Conservation (phyloP, 2,888 invertebrate species). For the Pocota personata region DNA sequence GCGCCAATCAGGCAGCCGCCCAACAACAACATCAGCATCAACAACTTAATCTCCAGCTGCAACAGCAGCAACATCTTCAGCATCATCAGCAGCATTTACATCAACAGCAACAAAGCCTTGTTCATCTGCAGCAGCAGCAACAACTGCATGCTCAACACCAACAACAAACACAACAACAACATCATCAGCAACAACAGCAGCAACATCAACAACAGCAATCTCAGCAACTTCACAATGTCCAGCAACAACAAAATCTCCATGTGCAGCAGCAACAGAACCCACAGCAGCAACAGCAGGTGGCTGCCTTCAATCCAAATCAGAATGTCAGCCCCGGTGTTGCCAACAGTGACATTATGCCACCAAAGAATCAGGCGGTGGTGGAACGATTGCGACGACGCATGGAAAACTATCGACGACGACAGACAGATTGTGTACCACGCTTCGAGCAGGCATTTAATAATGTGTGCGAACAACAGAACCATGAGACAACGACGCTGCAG, state of each 20-base stretch:
- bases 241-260: constrained; percentile 75
- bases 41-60: constrained; percentile 76
- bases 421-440: constrained; percentile 92
- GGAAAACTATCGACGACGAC: constrained; percentile 93
- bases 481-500: constrained; percentile 93
- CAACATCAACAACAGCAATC: constrained; percentile 77
- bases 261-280: constrained; percentile 79
- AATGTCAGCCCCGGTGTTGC: constrained; percentile 59
- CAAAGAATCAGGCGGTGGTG: constrained; percentile 93
- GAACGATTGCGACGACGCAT: constrained; percentile 93
- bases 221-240: constrained; percentile 78
- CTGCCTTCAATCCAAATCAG: constrained; percentile 75
- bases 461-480: constrained; percentile 94
- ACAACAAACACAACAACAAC: constrained; percentile 75
- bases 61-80: constrained; percentile 84
- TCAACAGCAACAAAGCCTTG: constrained; percentile 79
- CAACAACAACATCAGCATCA: constrained; percentile 82
- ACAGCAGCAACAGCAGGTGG: constrained; percentile 69
- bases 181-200: constrained; percentile 76
- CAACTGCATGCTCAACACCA: constrained; percentile 73
- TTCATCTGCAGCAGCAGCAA: constrained; percentile 75
- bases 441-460: constrained; percentile 95
- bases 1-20: constrained; percentile 83
- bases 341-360: constrained; percentile 86
- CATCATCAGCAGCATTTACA: constrained; percentile 83